Evolutionary conservation across 2,888 invertebrate genomes (phyloP).

Genomic region (Heliothis peltigera): DNA sequence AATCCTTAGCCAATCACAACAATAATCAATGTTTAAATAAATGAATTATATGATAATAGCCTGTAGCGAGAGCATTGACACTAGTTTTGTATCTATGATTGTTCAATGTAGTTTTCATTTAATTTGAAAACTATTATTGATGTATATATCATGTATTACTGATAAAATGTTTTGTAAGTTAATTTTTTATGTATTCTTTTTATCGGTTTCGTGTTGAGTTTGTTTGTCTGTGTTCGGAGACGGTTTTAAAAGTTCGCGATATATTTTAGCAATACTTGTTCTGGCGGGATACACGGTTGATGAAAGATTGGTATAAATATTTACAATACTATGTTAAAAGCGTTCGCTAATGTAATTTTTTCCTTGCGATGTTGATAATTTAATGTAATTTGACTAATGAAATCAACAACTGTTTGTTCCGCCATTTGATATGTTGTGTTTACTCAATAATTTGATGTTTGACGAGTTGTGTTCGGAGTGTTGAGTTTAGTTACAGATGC

Average conservation of each 20-base stretch:
- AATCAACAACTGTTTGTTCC: slow-evolving; percentile 24
- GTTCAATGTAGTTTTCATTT: slow-evolving; percentile 83
- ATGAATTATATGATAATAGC: slow-evolving; percentile 54
- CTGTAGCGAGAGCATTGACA: slow-evolving; percentile 24
- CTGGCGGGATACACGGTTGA: slow-evolving; percentile 22
- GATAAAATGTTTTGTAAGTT: slow-evolving; percentile 60
- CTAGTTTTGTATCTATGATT: slow-evolving; percentile 63
- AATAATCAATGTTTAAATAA: slow-evolving; percentile 48
- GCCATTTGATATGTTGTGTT: slow-evolving; percentile 41
- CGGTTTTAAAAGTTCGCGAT: slow-evolving; percentile 68
- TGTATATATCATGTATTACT: slow-evolving; percentile 60
- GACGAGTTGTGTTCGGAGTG: slow-evolving; percentile 58
- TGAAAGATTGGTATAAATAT: not conserved
- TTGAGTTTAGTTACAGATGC: slow-evolving; percentile 47
- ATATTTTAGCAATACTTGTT: slow-evolving; percentile 65
- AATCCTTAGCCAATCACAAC: slow-evolving; percentile 56
- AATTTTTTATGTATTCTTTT: slow-evolving; percentile 53
- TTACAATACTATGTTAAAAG: not conserved
- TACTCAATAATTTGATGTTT: slow-evolving; percentile 56
- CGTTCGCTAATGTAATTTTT: not conserved
- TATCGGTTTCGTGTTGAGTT: slow-evolving; percentile 56
- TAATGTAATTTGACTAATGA: not conserved
- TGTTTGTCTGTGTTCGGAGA: slow-evolving; percentile 68
- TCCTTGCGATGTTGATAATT: not conserved
- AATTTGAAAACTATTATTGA: slow-evolving; percentile 82